Evolutionary conservation across 2,888 invertebrate species (phyloP).

Genomic region (Dynastes tityus): DNA sequence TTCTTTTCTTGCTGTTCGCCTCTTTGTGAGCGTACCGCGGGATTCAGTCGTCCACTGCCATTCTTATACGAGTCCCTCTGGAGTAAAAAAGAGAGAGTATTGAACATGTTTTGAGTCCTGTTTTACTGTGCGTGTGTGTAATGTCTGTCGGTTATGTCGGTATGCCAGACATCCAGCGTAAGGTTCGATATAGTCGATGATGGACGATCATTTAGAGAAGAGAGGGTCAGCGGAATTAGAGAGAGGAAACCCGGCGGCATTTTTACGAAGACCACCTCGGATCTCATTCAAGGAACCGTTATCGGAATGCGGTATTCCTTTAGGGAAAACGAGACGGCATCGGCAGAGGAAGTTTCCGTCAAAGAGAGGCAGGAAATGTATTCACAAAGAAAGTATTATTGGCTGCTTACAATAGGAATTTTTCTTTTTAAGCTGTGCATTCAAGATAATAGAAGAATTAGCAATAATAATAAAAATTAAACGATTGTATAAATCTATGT

Average conservation of each 20-base stretch:
- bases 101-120: background rate
- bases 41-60: background rate
- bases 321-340: conserved; percentile 15
- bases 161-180: conserved; percentile 39
- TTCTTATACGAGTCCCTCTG: conserved; percentile 7
- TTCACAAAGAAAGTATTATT: conserved; percentile 24
- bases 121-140: conserved; percentile 9
- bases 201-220: conserved; percentile 42
- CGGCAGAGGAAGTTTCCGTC: conserved; percentile 6
- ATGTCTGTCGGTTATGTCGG: conserved; percentile 23
- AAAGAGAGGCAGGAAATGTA: conserved; percentile 11
- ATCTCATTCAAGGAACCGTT: conserved; percentile 45
- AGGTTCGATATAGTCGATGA: conserved; percentile 40
- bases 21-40: background rate
- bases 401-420: background rate
- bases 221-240: conserved; percentile 39
- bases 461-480: background rate
- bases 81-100: conserved; percentile 22
- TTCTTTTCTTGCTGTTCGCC: background rate
- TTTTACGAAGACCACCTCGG: conserved; percentile 46
- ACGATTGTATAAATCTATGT: too few species aligned
- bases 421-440: too few species aligned
- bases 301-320: conserved; percentile 37
- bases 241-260: conserved; percentile 44
- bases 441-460: background rate